Evolutionary conservation across 2,888 invertebrate genomes (phyloP), one percentile per base, ranked within the genome.

Genomic region (Spialia ferax): DNA sequence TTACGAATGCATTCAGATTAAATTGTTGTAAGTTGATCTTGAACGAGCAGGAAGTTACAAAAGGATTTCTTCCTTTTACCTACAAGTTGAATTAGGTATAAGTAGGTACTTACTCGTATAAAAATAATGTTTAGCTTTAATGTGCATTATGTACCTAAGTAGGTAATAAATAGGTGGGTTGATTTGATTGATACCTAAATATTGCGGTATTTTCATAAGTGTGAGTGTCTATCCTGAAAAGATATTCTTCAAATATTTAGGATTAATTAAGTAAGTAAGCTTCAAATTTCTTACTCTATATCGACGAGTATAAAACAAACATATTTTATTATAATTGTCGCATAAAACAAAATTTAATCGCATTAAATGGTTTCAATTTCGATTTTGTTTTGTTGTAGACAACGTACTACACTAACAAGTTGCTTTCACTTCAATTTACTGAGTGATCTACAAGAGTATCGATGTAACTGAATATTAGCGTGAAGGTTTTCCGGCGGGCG

Each of bases 401-500:
- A 35, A 45, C 18, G 29, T 29, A 57, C 29, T 35, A 42, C 45
- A 64, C 20, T 50, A 42, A 22, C 65, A 66, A 59, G 59, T 66
- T 66, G 65, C 65, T 66, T 66, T 66, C 65, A 66, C 65, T 66
- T 54, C 42, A 59, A 60, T 59, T 66, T 66, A 60, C 59, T 42
- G 13, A 61, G 45, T 71, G 71, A 73, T 74, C 70, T 69, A 73
- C 32, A 65, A 64, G 64, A 64, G 61, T 74, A 73, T 73, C 74
- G 71, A 74, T 71, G 73, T 73, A 73, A 73, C 70, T 71, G 73
- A 75, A 75, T 76, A 76, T 74, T 74, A 74, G 71, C 74, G 77
- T 75, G 78, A 79, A 79, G 79, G 79, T 74, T 77, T 75, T 75
- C 75, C 73, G 74, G 74, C 72, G 73, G 74, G 74, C 59, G 73